Conservation (phyloP, 1,140 invertebrate species). For the Eciton burchellii region DNA sequence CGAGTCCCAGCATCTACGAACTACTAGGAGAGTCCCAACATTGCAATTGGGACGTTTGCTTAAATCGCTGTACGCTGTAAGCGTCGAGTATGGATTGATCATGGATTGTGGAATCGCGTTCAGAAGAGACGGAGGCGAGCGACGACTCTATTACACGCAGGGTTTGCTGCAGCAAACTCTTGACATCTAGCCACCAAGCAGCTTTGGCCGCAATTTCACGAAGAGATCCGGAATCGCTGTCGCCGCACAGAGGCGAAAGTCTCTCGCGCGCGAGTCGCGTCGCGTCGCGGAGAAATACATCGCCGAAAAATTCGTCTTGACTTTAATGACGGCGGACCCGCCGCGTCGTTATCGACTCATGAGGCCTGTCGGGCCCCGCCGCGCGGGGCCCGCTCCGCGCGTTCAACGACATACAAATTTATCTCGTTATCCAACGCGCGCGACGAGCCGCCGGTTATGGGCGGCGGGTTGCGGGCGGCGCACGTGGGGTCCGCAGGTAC, state of each 20-base stretch:
- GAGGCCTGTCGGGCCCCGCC: not conserved
- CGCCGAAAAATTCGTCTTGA: conserved; percentile 69
- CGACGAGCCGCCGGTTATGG: conserved; percentile 51
- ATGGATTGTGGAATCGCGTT: conserved; percentile 3
- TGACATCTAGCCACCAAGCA: not conserved
- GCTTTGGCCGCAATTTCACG: not conserved
- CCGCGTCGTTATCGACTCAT: conserved; percentile 52
- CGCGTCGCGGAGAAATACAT: conserved; percentile 11
- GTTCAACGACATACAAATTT: conserved; percentile 67
- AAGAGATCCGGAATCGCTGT: conserved; percentile 16
- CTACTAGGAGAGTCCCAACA: not conserved
- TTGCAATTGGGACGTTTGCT: not conserved
- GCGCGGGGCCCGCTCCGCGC: not conserved
- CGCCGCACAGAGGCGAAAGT: not conserved
- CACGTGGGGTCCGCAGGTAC: conserved; percentile 59
- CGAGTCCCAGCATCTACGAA: not conserved
- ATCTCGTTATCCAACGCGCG: conserved; percentile 65
- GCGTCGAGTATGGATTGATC: not conserved
- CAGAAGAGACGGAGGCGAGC: not conserved
- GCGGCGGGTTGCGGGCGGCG: conserved; percentile 26
- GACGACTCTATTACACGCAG: not conserved
- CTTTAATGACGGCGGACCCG: conserved; percentile 60
- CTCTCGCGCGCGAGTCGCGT: not conserved
- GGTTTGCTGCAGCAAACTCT: too few species aligned
- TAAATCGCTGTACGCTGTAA: not conserved